These are phyloP conservation scores for Platycheirus rosarum DNA, from an alignment of 2,888 invertebrate species.

Conservation along the genomic window DNA sequence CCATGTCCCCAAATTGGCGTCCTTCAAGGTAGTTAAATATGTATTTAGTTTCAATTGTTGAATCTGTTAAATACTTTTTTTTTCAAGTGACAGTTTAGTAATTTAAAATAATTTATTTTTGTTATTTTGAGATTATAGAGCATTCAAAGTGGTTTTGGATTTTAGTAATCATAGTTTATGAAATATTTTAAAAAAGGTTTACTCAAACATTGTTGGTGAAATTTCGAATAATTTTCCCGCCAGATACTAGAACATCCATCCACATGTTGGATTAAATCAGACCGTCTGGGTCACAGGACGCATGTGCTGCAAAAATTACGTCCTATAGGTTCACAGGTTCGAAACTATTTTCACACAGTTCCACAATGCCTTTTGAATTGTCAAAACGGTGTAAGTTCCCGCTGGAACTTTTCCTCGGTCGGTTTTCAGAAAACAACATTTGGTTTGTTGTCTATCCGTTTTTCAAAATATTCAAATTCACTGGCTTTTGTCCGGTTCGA, in stretches of 20 bases:
- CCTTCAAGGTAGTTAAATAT: too few relatives aligned
- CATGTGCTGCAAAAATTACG: constrained; percentile 23
- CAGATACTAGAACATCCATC: neutral
- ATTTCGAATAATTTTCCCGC: neutral
- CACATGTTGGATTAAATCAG: constrained; percentile 17
- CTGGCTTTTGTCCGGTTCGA: constrained; percentile 76
- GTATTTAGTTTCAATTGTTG: too few relatives aligned
- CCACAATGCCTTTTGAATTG: constrained; percentile 55
- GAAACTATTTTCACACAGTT: constrained; percentile 7
- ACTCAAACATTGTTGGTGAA: neutral
- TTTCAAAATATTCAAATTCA: constrained; percentile 76
- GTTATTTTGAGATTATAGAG: too few relatives aligned
- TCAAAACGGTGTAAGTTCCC: constrained; percentile 32
- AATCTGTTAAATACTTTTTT: too few relatives aligned
- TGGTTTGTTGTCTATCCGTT: constrained; percentile 77
- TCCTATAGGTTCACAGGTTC: neutral
- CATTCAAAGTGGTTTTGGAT: too few relatives aligned
- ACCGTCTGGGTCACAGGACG: constrained; percentile 19
- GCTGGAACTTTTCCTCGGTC: constrained; percentile 48
- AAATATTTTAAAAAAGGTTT: too few relatives aligned
- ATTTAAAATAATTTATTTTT: too few relatives aligned
- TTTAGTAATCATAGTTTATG: too few relatives aligned
- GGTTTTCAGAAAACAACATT: constrained; percentile 58
- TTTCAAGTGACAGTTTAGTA: too few relatives aligned
- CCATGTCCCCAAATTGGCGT: too few relatives aligned